Base-by-base conservation (phyloP, 2,888 invertebrate genomes). In the Cheilosia variabilis region DNA sequence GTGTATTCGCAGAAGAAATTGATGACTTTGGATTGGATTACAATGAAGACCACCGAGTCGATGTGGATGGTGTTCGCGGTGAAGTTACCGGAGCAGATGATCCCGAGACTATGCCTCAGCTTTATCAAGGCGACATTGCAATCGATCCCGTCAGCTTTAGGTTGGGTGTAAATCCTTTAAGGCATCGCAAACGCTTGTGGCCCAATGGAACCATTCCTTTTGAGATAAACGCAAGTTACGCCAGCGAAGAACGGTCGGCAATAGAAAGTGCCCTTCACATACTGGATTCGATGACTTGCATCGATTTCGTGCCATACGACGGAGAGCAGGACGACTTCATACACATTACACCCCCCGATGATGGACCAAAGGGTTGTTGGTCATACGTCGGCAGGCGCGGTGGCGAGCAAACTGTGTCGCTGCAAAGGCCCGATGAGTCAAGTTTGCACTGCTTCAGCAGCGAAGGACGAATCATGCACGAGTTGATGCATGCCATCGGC, bases 401-500 rank as follows among this genome's bases (percentile, higher is more conserved):
- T 0, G 96, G 96, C 0, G 93, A 95, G 13, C 96, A 97, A 91
- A 93, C 96, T 3, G 93, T 97, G 0, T 95, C 96, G 1, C 91
- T 97, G 52, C 94, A 95, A 90, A 93, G 94, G 0, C 95, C 95
- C 0, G 94, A 95, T 88, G 91, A 92, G 13, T 93, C 90, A 2
- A 94, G 95, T 17, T 93, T 94, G 0, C 95, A 95, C 86, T 95
- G 95, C 89, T 93, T 95, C 57, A 95, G 95, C 53, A 93, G 91
- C 37, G 94, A 95, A 89, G 96, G 96, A 0, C 93, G 95, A 83
- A 95, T 96, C n/a, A 94, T 96, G 88, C 97, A 97, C 90, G 96
- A 97, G 91, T 91, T 96, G 43, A 95, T 96, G 94, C 97, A 96
- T 89, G 95, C 96, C 0, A 92, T 96, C n/a, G 96, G 97, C 9